Evolutionary conservation across 2,888 invertebrate species (phyloP).

Genomic region (Drosophila subsilvestris): DNA sequence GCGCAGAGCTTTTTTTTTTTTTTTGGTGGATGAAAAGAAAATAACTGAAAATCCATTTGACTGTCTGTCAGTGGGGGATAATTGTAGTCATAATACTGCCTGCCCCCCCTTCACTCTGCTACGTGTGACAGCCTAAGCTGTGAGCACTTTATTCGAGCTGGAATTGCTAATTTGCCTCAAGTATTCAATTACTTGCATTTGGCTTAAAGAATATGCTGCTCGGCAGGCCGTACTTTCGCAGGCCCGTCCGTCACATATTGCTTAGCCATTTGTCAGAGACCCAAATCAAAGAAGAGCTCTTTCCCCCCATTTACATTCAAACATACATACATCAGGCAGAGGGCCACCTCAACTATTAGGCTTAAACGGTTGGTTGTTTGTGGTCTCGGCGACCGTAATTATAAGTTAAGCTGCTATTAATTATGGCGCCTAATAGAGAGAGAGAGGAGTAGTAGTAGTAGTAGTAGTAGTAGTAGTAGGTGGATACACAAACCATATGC

Average conservation of each 20-base stretch:
- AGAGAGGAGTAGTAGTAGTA: not conserved
- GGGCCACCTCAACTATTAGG: conserved; percentile 77
- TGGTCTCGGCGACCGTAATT: conserved; percentile 78
- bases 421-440: conserved; percentile 70
- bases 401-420: conserved; percentile 81
- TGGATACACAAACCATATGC: conserved; percentile 41
- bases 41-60: conserved; percentile 3
- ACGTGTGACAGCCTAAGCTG: not conserved
- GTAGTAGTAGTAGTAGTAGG: conserved; percentile 1
- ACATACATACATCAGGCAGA: conserved; percentile 33
- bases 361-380: conserved; percentile 73
- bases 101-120: not conserved
- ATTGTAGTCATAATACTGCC: not conserved
- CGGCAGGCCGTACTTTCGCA: no score
- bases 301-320: conserved; percentile 20
- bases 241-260: conserved; percentile 8
- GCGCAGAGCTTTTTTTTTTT: not conserved
- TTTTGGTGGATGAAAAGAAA: not conserved
- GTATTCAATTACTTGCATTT: conserved; percentile 5
- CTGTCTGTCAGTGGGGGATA: not conserved
- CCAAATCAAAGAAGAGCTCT: conserved; percentile 27
- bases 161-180: not conserved
- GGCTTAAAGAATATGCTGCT: conserved; percentile 3
- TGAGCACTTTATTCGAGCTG: not conserved
- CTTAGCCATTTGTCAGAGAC: conserved; percentile 23